These are phyloP conservation scores for Carassius auratus DNA, from an alignment of 2,113 vertebrate genomes.

Conservation along the genomic window DNA sequence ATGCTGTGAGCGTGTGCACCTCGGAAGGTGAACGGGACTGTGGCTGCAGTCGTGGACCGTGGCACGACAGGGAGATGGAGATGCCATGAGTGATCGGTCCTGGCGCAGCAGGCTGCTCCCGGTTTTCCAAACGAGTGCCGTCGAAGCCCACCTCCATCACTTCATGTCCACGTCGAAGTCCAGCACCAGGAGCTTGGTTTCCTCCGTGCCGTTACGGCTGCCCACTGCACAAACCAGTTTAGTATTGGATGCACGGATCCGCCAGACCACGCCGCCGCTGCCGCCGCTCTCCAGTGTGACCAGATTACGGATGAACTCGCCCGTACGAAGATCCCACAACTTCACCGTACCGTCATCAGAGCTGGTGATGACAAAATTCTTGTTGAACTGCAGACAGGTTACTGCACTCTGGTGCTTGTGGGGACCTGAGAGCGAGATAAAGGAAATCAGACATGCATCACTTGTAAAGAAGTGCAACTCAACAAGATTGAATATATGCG, in stretches of 20 bases:
- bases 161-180: constrained; percentile 99
- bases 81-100: constrained; percentile 47
- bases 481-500: not conserved
- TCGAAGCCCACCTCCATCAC: constrained; percentile 74
- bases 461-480: constrained; percentile 59
- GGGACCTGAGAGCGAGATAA: constrained; percentile 81
- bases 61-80: constrained; percentile 38
- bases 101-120: constrained; percentile 39
- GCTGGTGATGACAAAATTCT: constrained; percentile 99
- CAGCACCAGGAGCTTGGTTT: constrained; percentile 99
- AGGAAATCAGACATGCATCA: not conserved
- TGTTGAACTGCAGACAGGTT: constrained; percentile 99
- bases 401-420: constrained; percentile 99
- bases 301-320: constrained; percentile 99
- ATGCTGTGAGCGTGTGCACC: constrained; percentile 68
- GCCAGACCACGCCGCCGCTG: constrained; percentile 97
- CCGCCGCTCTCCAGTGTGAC: constrained; percentile 99
- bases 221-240: constrained; percentile 98
- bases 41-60: constrained; percentile 71
- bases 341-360: constrained; percentile 99
- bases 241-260: constrained; percentile 98
- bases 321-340: constrained; percentile 99
- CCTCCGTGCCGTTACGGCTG: constrained; percentile 98
- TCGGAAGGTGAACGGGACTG: constrained; percentile 80
- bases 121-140: constrained; percentile 23